These are phyloP conservation scores for Perizoma affinitatum DNA, from an alignment of 2,888 invertebrate species.

Conservation along the genomic window DNA sequence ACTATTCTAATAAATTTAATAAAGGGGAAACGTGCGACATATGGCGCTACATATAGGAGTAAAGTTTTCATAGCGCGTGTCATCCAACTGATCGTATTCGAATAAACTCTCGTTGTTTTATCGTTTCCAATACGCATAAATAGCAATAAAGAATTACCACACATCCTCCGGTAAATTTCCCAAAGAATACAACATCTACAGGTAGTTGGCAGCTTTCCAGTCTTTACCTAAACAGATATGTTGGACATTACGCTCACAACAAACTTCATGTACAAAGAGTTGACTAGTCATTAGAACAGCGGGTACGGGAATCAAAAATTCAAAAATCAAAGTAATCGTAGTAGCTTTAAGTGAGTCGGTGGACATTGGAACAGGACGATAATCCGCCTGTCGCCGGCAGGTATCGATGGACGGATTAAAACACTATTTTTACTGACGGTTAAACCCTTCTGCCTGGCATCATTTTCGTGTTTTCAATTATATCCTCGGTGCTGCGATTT, in stretches of 20 bases:
- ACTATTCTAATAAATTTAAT: constrained; percentile 76
- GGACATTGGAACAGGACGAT: constrained; percentile 60
- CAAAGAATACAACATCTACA: constrained; percentile 68
- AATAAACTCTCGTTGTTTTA: constrained; percentile 48
- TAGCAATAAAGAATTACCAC: constrained; percentile 50
- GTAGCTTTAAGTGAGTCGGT: constrained; percentile 53
- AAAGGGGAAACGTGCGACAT: constrained; percentile 68
- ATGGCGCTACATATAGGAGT: constrained; percentile 50
- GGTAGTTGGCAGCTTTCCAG: constrained; percentile 80
- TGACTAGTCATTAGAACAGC: constrained; percentile 42
- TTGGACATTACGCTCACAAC: constrained; percentile 57
- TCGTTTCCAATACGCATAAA: constrained; percentile 52
- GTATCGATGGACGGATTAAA: constrained; percentile 80
- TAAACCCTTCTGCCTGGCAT: constrained; percentile 60
- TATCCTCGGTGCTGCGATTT: constrained; percentile 48
- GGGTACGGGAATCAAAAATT: constrained; percentile 34
- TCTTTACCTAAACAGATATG: constrained; percentile 66
- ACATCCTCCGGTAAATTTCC: constrained; percentile 58
- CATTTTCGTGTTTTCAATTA: constrained; percentile 67
- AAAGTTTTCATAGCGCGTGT: constrained; percentile 45
- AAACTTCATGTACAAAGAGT: constrained; percentile 41
- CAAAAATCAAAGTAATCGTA: constrained; percentile 44
- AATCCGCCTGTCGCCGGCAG: constrained; percentile 75
- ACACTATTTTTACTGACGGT: constrained; percentile 76
- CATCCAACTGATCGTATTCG: constrained; percentile 41